Conservation (phyloP, 2,113 vertebrate genomes). For the western clawed frog (Xenopus tropicalis) region DNA sequence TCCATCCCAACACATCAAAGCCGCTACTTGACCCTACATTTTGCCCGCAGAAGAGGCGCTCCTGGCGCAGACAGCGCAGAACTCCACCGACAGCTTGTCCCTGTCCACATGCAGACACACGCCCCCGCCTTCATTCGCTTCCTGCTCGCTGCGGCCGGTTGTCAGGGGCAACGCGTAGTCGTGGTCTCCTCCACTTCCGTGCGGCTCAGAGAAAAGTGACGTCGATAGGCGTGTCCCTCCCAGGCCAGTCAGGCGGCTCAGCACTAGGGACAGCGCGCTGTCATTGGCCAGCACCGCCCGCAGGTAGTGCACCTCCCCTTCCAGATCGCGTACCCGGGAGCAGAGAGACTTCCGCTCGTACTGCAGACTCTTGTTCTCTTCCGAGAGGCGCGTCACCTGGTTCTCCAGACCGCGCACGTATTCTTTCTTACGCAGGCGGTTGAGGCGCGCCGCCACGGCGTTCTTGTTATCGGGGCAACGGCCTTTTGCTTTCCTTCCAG, state of each 20-base stretch:
- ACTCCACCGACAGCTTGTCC: constrained; percentile 95
- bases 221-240: constrained; percentile 90
- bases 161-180: constrained; percentile 78
- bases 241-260: constrained; percentile 85
- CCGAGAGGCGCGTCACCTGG: constrained; percentile 72
- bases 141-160: constrained; percentile 68
- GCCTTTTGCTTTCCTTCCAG: constrained; percentile 9
- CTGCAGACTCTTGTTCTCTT: constrained; percentile 80
- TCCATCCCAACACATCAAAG: too few relatives aligned
- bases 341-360: constrained; percentile 79
- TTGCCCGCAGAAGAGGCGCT: constrained; percentile 81
- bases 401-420: constrained; percentile 83
- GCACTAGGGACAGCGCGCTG: constrained; percentile 85
- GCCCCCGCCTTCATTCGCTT: constrained; percentile 61
- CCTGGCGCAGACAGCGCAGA: constrained; percentile 91
- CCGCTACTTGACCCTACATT: constrained; percentile 96
- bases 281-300: constrained; percentile 93
- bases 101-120: constrained; percentile 95
- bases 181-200: constrained; percentile 70
- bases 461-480: constrained; percentile 47
- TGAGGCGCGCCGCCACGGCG: constrained; percentile 84
- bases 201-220: constrained; percentile 84
- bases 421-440: constrained; percentile 90
- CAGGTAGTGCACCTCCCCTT: constrained; percentile 91
- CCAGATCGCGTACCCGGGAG: constrained; percentile 83